A percentile compares a stretch with the other conserved stretches of the same genome.
Evolutionary conservation across 1,140 invertebrate species (phyloP).

Genomic region (Drosophila quadrilineata): DNA sequence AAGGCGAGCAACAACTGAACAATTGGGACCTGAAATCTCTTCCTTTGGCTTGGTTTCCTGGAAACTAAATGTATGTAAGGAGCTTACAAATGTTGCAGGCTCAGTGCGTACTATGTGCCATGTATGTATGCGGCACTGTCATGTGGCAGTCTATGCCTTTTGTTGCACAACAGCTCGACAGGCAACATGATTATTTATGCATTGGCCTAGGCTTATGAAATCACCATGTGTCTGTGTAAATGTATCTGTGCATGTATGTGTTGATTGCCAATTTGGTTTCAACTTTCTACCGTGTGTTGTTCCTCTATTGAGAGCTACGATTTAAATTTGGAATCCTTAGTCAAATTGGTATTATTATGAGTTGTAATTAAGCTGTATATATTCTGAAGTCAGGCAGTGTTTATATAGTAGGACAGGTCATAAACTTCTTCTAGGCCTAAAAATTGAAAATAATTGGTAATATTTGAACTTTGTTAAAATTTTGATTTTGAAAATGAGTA

Average conservation of each 20-base stretch:
- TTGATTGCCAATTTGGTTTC: conserved; percentile 44
- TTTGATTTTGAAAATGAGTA: too few species aligned
- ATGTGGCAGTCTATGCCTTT: not conserved
- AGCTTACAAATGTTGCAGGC: conserved; percentile 33
- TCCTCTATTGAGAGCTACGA: conserved; percentile 36
- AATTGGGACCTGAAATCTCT: not conserved
- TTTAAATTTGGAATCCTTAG: conserved; percentile 28
- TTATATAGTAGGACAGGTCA: too few species aligned
- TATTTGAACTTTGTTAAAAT: too few species aligned
- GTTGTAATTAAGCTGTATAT: too few species aligned
- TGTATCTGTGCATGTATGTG: not conserved
- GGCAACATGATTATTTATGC: conserved; percentile 41
- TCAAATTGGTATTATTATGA: too few species aligned
- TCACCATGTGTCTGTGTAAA: conserved; percentile 35
- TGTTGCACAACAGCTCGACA: conserved; percentile 5
- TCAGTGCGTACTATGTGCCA: too few species aligned
- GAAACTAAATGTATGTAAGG: conserved; percentile 20
- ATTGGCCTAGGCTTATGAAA: conserved; percentile 21
- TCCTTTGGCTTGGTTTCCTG: not conserved
- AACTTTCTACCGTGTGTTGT: not conserved
- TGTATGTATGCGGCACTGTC: not conserved
- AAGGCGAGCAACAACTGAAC: too few species aligned
- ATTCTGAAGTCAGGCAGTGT: too few species aligned
- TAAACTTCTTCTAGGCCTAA: too few species aligned
- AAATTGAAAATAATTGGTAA: too few species aligned